Conservation (phyloP, 1,140 invertebrate species). For the Bilobella aurantiaca region DNA sequence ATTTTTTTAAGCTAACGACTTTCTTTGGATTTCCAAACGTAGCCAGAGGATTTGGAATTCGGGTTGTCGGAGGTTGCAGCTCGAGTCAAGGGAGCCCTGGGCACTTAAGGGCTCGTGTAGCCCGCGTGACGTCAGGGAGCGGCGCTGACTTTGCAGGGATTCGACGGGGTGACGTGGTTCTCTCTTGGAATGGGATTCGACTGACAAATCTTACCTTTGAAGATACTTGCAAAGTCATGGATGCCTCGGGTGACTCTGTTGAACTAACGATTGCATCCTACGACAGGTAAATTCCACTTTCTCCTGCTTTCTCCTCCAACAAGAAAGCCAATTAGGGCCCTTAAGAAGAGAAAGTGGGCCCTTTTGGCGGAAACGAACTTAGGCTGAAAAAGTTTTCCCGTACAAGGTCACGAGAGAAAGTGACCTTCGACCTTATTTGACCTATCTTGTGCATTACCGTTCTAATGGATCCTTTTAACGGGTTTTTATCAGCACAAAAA, state of each 20-base stretch:
- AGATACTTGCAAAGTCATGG: conserved; percentile 72
- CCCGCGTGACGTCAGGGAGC: conserved; percentile 79
- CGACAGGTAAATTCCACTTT: conserved; percentile 24
- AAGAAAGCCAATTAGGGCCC: too few relatives aligned
- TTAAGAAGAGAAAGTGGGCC: too few relatives aligned
- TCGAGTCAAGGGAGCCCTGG: conserved; percentile 18
- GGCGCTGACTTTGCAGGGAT: conserved; percentile 77
- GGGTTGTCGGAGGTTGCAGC: conserved; percentile 66
- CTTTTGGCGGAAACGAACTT: too few relatives aligned
- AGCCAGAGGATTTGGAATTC: conserved; percentile 85
- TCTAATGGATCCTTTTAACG: too few relatives aligned
- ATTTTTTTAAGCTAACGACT: neutral
- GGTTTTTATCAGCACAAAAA: too few relatives aligned
- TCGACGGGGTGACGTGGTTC: conserved; percentile 67
- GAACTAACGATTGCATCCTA: conserved; percentile 47
- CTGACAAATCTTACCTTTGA: conserved; percentile 81
- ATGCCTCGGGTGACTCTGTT: conserved; percentile 64
- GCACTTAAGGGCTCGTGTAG: conserved; percentile 71
- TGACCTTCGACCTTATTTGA: too few relatives aligned
- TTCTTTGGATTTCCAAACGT: conserved; percentile 38
- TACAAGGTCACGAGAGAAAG: too few relatives aligned
- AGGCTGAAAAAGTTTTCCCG: too few relatives aligned
- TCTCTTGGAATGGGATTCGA: conserved; percentile 73
- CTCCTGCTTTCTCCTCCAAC: neutral
- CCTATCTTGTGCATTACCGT: too few relatives aligned